Percentiles rank a stretch among this genome's conserved stretches.
These are phyloP conservation scores for Amphimallon solstitiale DNA, from an alignment of 2,888 invertebrate species.

Conservation along the genomic window DNA sequence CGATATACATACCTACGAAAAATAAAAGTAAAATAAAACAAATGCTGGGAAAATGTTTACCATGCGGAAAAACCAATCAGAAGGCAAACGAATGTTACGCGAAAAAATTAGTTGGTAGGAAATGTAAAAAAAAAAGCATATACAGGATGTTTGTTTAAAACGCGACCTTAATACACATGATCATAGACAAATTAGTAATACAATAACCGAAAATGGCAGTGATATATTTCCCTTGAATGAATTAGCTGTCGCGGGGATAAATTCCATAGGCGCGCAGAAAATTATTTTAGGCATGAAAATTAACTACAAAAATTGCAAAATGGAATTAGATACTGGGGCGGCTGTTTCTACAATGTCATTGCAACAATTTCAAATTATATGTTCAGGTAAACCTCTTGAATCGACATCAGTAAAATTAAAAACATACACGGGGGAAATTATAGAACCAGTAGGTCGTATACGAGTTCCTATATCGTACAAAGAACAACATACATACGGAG, in stretches of 20 bases:
- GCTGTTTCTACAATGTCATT: conserved; percentile 21
- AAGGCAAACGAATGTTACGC: not conserved
- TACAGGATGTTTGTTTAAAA: conserved; percentile 5
- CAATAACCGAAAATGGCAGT: not conserved
- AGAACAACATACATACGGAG: not conserved
- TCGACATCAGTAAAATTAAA: conserved; percentile 5
- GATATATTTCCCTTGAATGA: not conserved
- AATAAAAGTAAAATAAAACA: too few relatives aligned
- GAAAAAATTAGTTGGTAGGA: conserved; percentile 9
- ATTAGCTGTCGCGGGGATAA: not conserved
- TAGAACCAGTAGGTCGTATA: not conserved
- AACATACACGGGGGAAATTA: conserved; percentile 12
- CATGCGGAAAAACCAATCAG: not conserved
- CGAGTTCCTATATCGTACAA: not conserved
- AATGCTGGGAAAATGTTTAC: too few relatives aligned
- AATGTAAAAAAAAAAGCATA: conserved; percentile 17
- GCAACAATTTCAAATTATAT: not conserved
- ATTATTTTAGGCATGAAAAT: conserved; percentile 16
- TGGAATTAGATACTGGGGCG: conserved; percentile 19
- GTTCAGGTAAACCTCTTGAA: not conserved
- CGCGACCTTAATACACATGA: too few relatives aligned
- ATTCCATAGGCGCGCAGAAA: not conserved
- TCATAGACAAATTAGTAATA: conserved; percentile 3
- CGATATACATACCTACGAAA: too few relatives aligned
- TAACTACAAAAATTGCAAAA: conserved; percentile 7